Evolutionary conservation across 1,140 invertebrate species (phyloP), one percentile per base, ranked within the genome.

Genomic region (Anoplolepis gracilipes): DNA sequence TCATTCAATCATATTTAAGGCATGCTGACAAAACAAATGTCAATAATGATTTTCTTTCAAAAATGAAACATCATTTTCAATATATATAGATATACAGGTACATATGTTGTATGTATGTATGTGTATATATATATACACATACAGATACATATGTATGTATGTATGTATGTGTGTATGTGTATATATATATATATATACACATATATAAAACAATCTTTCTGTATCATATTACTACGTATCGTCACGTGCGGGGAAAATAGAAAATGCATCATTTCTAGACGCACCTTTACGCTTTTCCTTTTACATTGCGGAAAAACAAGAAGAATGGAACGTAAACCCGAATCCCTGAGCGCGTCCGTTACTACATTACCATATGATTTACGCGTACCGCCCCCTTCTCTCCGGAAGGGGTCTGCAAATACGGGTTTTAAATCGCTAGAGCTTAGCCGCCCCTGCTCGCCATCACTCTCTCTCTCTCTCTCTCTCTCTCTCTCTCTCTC

Each of bases 351-450:
- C 36, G 78, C 57, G 88, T 88, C 76, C 88, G 88, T 89, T 89
- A 86, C 70, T 61, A 79, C 84, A 89, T 89, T 86, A 89, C 88
- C 94, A 95, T 95, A 95, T 95, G 94, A 95, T 95, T 93, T 91
- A 92, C 93, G 89, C 90, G 87, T 88, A 89, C 59, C 59, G 85
- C 53, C 55, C 84, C 88, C 87, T 65, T 67, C 62, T 67, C 42
- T 67, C 77, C 64, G 13, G 62, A 39, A 46, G 70, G 86, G 81
- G 64, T 77, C 72, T 53, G 25, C 49, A 88, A 93, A 92, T 91
- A 92, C 89, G 88, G 88, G 90, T 93, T 94, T 94, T 93, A 93
- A 93, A 93, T 92, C 89, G 85, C 89, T 86, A 69, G 49, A 84
- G 84, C 65, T 75, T 72, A 88, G 55, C 77, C 53, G 65, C 79